A percentile compares a stretch with the other conserved stretches of the same genome.
These are phyloP conservation scores for Sinhomidia bicolor DNA, from an alignment of 2,888 invertebrate species.

Conservation along the genomic window DNA sequence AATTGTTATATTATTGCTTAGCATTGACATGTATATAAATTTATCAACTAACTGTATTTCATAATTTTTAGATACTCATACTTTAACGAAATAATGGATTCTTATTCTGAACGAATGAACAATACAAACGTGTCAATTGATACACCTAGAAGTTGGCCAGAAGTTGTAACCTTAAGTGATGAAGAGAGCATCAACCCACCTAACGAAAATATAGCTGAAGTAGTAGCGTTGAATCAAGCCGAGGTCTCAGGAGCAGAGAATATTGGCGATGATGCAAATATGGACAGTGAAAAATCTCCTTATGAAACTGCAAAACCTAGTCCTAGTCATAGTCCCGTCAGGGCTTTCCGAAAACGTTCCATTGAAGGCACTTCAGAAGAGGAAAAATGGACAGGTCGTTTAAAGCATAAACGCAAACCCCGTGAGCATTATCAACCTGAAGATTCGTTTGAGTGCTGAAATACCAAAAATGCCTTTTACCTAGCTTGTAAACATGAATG, in stretches of 20 bases:
- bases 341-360: background rate
- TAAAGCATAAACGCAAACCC: constrained; percentile 14
- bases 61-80: background rate
- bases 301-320: background rate
- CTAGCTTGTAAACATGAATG: too few species aligned
- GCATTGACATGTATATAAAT: too few species aligned
- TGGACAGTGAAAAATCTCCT: background rate
- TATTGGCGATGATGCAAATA: background rate
- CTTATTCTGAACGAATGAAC: background rate
- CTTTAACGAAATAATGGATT: background rate
- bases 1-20: background rate
- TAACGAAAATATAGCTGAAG: too few species aligned
- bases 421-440: constrained; percentile 49
- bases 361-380: background rate
- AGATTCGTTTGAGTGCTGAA: constrained; percentile 39
- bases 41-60: background rate
- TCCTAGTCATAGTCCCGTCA: background rate
- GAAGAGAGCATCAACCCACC: too few species aligned
- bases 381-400: constrained; percentile 43
- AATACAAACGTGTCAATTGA: too few species aligned
- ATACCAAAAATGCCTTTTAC: too few species aligned
- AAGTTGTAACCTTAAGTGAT: too few species aligned
- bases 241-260: too few species aligned
- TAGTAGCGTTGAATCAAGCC: too few species aligned
- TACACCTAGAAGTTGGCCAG: too few species aligned